Evolutionary conservation across 2,888 invertebrate genomes (phyloP).

Genomic region (Notodonta dromedarius): DNA sequence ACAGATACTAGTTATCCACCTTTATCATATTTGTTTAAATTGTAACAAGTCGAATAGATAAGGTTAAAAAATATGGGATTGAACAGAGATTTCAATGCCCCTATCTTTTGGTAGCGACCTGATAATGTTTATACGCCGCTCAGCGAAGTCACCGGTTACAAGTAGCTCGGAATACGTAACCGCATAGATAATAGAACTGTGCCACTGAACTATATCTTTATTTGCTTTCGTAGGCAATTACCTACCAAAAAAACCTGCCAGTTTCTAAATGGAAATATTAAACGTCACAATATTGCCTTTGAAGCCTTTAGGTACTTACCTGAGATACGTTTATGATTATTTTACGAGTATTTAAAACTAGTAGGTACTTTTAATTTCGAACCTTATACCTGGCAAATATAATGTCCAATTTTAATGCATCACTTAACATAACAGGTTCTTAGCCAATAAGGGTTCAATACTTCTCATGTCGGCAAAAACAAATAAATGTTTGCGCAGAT

Average conservation of each 20-base stretch:
- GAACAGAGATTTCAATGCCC: conserved; percentile 51
- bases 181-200: conserved; percentile 25
- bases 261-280: not conserved
- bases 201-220: conserved; percentile 3
- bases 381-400: not conserved
- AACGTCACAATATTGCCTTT: not conserved
- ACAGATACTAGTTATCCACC: conserved; percentile 52
- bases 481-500: not conserved
- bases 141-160: conserved; percentile 30
- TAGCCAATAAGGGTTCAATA: not conserved
- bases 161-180: conserved; percentile 17
- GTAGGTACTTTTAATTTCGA: not conserved
- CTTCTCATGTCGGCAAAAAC: not conserved
- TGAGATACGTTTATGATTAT: not conserved
- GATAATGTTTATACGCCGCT: conserved; percentile 42
- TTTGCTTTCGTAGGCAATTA: not conserved
- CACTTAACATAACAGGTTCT: not conserved
- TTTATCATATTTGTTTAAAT: conserved; percentile 61
- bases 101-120: conserved; percentile 48
- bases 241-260: not conserved
- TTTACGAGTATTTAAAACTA: not conserved
- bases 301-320: not conserved
- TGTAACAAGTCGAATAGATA: conserved; percentile 56
- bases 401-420: not conserved
- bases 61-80: conserved; percentile 52